These are phyloP conservation scores for Protophormia terraenovae DNA, from an alignment of 2,888 invertebrate species.

Conservation along the genomic window DNA sequence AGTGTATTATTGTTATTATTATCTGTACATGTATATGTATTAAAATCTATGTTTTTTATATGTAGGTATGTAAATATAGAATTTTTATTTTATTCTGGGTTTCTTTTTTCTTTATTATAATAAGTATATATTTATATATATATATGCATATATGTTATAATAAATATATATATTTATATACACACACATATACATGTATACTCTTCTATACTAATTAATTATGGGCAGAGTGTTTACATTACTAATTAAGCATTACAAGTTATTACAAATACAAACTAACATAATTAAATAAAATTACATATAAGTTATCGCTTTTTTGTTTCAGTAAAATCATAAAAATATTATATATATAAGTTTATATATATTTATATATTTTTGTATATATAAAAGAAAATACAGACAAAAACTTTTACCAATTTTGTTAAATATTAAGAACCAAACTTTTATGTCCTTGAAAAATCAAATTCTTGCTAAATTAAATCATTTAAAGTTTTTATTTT, in stretches of 20 bases:
- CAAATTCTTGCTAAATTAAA: background rate
- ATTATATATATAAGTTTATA: constrained; percentile 4
- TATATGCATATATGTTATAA: constrained; percentile 34
- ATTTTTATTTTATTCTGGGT: constrained; percentile 14
- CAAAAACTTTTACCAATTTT: constrained; percentile 32
- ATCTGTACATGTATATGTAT: constrained; percentile 27
- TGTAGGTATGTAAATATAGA: background rate
- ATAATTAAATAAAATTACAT: constrained; percentile 65
- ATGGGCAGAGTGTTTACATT: constrained; percentile 52
- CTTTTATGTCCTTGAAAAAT: background rate
- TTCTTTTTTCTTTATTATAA: background rate
- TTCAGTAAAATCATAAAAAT: constrained; percentile 48
- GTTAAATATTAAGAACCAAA: background rate
- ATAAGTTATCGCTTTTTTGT: constrained; percentile 53
- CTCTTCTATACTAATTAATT: constrained; percentile 18
- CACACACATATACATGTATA: constrained; percentile 32
- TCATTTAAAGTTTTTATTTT: background rate
- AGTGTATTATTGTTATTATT: background rate
- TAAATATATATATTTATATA: constrained; percentile 34
- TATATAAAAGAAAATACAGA: constrained; percentile 13
- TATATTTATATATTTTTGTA: background rate
- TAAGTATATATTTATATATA: constrained; percentile 28
- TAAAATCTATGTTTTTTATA: background rate
- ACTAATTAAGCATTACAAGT: constrained; percentile 64
- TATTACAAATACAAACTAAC: constrained; percentile 63